Conservation (phyloP, 92 coral and sea anemone genomes). For the Zoanthus sansibaricus region DNA sequence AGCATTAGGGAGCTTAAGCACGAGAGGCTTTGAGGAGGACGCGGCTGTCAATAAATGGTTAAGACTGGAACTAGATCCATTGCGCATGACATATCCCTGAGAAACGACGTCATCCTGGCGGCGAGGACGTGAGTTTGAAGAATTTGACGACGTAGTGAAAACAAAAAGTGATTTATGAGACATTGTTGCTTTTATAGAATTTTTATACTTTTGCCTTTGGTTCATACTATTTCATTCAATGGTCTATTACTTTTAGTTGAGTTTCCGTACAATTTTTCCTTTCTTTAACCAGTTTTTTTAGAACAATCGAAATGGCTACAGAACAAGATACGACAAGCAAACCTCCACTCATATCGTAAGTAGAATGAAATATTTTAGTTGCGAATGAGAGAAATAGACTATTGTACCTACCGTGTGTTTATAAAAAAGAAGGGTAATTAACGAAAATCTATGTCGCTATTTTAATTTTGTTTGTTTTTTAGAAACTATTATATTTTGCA, state of each 20-base stretch:
- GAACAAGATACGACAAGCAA: no score
- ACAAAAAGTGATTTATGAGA: constrained; percentile 36
- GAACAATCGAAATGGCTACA: constrained; percentile 30
- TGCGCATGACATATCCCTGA: constrained; percentile 43
- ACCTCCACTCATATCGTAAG: no score
- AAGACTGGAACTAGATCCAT: constrained; percentile 48
- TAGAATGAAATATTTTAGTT: no score
- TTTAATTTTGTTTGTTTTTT: no score
- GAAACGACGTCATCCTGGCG: constrained; percentile 27
- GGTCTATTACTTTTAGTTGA: constrained; percentile 19
- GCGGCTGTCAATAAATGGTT: constrained; percentile 43
- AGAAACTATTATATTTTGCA: no score
- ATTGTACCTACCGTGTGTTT: no score
- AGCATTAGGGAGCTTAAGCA: constrained; percentile 47
- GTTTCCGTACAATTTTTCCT: constrained; percentile 29
- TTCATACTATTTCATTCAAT: constrained; percentile 43
- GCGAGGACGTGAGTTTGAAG: constrained; percentile 43
- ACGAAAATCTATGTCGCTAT: no score
- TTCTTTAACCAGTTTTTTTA: no score
- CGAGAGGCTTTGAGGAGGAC: constrained; percentile 41
- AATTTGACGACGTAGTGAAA: constrained; percentile 51
- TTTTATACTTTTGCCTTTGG: constrained; percentile 39
- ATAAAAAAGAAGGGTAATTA: no score
- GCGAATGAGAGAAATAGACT: no score
- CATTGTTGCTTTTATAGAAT: constrained; percentile 32